Base-by-base conservation (phyloP, 1,140 invertebrate species). In the Hypsibius dujardini region DNA sequence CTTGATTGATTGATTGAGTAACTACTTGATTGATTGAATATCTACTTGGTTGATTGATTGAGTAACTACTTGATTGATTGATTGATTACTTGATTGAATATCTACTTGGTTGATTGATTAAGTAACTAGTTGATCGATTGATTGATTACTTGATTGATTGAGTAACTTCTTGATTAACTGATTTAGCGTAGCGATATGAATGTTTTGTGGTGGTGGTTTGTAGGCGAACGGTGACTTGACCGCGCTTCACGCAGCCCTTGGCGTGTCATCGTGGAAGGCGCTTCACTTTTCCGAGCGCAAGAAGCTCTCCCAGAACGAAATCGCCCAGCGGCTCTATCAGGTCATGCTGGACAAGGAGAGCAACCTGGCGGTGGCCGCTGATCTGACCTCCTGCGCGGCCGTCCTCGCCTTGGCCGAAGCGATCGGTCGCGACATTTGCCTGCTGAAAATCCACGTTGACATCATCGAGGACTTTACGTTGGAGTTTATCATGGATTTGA, bases 371-470 rank as follows among this genome's bases (percentile, higher is more conserved):
- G 76, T 96, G 12, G 90, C 94, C 67, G 87, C 86, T 28, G 93
- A 96, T 81, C 78, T 92, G 1, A 78, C 77, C 7, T 76, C 73
- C 15, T 74, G 83, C 0, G 79, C 83, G 28, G 82, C 87, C 67
- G 84, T 96, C 70, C 76, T 96, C 14, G 82, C 88, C 69, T 75
- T 92, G 2, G 84, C 90, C 2, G 84, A 90, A 40, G 72, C 77
- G 72, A 75, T 83, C 70, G 92, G 90, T 1, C 88, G 90, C 2
- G 83, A 91, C 76, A 88, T 96, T 73, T 93, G 89, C 75, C 78
- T 91, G 47, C 80, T 96, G 0, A 97, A 98, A 82, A 90, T 87
- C 0, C 94, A 97, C 79, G 79, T 89, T 2, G 93, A 97, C 77
- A 90, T 92, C 50, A 79, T 96, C 56, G 84, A 87, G 75, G 88